Evolutionary conservation across 2,113 vertebrate species (phyloP).

Genomic region (Trochalopteron elliotii): DNA sequence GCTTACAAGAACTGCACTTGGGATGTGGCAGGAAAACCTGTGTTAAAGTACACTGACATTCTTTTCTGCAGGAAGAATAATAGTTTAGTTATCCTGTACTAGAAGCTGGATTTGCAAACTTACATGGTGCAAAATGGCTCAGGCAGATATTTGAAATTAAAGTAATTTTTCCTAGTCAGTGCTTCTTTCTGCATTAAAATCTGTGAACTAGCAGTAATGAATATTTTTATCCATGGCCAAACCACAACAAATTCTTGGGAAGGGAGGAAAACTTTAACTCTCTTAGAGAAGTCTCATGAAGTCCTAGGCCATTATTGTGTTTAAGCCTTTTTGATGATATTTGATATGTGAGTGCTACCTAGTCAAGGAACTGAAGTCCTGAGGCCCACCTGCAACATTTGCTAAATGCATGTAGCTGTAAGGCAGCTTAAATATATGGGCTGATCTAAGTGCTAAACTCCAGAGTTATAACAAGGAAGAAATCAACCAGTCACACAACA

Average conservation of each 20-base stretch:
- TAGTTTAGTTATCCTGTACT: background rate
- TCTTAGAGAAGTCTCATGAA: background rate
- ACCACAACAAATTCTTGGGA: background rate
- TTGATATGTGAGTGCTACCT: background rate
- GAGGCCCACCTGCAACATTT: background rate
- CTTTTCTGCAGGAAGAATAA: background rate
- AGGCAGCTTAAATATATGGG: background rate
- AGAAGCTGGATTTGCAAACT: background rate
- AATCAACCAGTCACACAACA: background rate
- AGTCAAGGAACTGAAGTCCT: background rate
- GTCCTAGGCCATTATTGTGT: rapidly evolving
- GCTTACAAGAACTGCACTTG: background rate
- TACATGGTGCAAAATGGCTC: background rate
- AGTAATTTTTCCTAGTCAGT: background rate
- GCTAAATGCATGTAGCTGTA: background rate
- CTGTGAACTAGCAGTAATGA: background rate
- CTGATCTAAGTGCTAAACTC: background rate
- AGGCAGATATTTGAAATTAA: background rate
- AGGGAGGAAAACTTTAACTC: background rate
- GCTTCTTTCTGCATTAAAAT: background rate
- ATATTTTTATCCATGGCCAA: background rate
- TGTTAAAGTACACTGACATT: background rate
- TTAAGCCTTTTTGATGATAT: background rate
- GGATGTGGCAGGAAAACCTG: background rate
- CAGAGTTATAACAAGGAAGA: background rate